Percentiles rank a stretch among this genome's conserved stretches.
Conservation (phyloP, 2,797 vertebrate genomes). For the Tokudaia muenninki region DNA sequence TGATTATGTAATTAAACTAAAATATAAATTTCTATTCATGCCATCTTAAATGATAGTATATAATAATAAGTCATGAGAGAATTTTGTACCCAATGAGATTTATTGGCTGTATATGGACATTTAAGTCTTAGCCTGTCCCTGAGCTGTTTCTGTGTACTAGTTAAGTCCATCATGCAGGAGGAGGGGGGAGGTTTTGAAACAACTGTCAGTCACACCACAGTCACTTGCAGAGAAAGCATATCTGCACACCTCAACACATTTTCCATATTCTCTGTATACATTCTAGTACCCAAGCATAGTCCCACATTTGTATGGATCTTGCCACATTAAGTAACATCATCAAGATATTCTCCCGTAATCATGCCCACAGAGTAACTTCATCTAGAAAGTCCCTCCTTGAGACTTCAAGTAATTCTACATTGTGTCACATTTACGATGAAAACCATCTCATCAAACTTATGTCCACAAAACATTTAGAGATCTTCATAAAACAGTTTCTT, state of each 20-base stretch:
- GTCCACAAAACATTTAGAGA: no score
- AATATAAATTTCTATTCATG: no score
- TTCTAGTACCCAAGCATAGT: neutral
- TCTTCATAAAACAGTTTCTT: no score
- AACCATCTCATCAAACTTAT: no score
- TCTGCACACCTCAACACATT: neutral
- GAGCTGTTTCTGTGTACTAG: neutral
- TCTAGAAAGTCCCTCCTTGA: neutral
- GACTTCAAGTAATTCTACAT: no score
- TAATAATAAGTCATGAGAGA: no score
- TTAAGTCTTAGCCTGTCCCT: no score
- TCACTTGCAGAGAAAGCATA: neutral
- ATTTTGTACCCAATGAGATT: no score
- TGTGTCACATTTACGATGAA: no score
- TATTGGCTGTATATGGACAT: no score
- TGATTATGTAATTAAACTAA: no score
- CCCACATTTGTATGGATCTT: neutral
- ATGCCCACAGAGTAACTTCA: neutral
- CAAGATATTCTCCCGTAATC: neutral
- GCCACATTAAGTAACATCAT: neutral
- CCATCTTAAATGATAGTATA: no score
- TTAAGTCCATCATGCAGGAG: neutral
- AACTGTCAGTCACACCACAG: neutral
- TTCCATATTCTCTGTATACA: neutral
- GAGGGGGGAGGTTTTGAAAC: neutral